Base-by-base conservation (phyloP, 2,888 invertebrate genomes). In the Ashinkailepas kermadecensis region DNA sequence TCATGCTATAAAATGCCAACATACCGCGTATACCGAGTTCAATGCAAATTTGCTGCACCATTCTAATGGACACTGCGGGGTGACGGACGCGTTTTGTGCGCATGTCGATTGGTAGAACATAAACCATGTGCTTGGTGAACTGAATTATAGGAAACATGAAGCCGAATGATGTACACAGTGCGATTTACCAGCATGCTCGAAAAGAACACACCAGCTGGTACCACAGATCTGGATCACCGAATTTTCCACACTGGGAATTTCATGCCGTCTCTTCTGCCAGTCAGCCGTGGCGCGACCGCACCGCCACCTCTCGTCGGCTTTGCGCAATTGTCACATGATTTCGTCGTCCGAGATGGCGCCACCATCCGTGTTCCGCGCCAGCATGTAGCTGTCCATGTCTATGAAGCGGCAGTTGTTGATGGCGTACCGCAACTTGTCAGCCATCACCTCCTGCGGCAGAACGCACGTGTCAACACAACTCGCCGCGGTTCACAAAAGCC, bases 361-460 rank as follows among this genome's bases (percentile, higher is more conserved):
- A 80, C 80, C 85, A 85, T 81, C 86, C 84, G 82, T 85, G 85
- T 91, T 91, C 81, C 91, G 88, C 4, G 91, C 90, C 83, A 92
- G 87, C 91, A 92, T 92, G 87, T 92, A 92, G 86, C 91, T 91
- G 86, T 92, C 92, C 91, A 92, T 91, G 86, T 92, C 92, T 81
- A 92, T 92, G 12, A 91, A 91, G 62, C 90, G 89, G 85, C 92
- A 92, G 86, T 92, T 91, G 86, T 91, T 90, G 83, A 92, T 91
- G 80, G 92, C 91, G 85, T 92, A 92, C 59, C 91, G 89, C 80
- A 92, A 87, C 83, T 90, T 88, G 85, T 91, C 91, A 0, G 90
- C 90, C 89, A 92, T 89, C 74, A 90, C 87, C 84, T 91, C 90
- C 84, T 89, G 74, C 11, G 2, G 70, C 10, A 1, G 15, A 7